Conservation (phyloP, 2,888 invertebrate species). For the Tenthredo amoena region DNA sequence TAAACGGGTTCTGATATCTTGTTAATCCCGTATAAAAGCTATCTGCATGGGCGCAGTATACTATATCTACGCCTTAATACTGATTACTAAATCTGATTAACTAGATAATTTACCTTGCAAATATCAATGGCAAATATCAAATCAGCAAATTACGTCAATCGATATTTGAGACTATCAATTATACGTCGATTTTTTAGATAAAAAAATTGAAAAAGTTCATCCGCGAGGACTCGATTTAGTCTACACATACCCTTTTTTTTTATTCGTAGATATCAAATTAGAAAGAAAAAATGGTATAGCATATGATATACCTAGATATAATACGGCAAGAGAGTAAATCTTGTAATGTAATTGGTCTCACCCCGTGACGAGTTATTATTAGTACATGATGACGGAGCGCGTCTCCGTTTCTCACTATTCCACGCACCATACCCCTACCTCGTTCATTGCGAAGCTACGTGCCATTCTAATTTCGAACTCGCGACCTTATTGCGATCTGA, state of each 20-base stretch:
- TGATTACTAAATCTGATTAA: no score
- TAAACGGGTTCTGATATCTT: no score
- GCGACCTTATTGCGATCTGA: constrained; percentile 35
- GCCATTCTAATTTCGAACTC: constrained; percentile 46
- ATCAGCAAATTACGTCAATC: no score
- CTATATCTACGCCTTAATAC: neutral
- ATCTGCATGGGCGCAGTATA: neutral
- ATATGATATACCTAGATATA: neutral
- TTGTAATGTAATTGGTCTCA: constrained; percentile 31
- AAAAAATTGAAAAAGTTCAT: neutral
- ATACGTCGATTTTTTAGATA: no score
- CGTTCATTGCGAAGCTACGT: neutral
- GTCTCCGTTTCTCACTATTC: neutral
- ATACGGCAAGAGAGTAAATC: neutral
- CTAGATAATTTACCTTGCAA: no score
- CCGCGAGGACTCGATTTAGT: neutral
- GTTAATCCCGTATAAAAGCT: neutral
- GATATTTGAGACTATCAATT: no score
- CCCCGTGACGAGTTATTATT: constrained; percentile 7
- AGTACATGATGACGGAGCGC: neutral
- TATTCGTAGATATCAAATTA: no score
- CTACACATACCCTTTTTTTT: neutral
- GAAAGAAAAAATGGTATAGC: neutral
- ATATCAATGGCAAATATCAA: no score
- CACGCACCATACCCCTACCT: neutral